A percentile compares a stretch with the other conserved stretches of the same genome.
Conservation (phyloP, 2,888 invertebrate species). For the Pimpla rufipes region DNA sequence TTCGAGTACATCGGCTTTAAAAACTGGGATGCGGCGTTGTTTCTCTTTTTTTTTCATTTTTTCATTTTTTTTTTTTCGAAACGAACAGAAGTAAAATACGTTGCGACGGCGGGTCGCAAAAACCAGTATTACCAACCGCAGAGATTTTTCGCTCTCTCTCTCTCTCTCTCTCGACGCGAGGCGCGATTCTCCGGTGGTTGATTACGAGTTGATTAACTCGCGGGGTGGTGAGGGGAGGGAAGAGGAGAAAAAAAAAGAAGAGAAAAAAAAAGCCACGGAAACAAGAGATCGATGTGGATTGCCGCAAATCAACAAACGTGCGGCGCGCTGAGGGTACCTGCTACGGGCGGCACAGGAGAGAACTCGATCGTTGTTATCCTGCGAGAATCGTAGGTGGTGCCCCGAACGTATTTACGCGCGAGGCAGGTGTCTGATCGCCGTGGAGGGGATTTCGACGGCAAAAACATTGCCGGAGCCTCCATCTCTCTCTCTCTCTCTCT, state of each 20-base stretch:
- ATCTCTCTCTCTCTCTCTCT: background rate
- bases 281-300: background rate
- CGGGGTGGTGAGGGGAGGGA: background rate
- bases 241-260: background rate
- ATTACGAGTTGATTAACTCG: background rate
- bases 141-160: too few relatives aligned
- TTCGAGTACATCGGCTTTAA: background rate
- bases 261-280: background rate
- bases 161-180: too few relatives aligned
- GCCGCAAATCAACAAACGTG: background rate
- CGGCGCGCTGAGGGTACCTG: background rate
- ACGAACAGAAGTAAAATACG: too few relatives aligned
- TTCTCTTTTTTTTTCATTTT: too few relatives aligned
- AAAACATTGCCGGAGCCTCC: slow-evolving; percentile 42
- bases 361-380: slow-evolving; percentile 9
- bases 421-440: slow-evolving; percentile 54
- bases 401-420: slow-evolving; percentile 43
- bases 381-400: slow-evolving; percentile 47
- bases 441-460: slow-evolving; percentile 46
- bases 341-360: background rate
- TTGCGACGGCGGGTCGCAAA: too few relatives aligned
- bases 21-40: too few relatives aligned
- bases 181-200: background rate
- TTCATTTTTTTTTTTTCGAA: too few relatives aligned
- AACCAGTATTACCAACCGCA: too few relatives aligned